A percentile compares a stretch with the other conserved stretches of the same genome.
Evolutionary conservation across 2,797 vertebrate genomes (phyloP).

Genomic region (Zenarchopterus dispar): DNA sequence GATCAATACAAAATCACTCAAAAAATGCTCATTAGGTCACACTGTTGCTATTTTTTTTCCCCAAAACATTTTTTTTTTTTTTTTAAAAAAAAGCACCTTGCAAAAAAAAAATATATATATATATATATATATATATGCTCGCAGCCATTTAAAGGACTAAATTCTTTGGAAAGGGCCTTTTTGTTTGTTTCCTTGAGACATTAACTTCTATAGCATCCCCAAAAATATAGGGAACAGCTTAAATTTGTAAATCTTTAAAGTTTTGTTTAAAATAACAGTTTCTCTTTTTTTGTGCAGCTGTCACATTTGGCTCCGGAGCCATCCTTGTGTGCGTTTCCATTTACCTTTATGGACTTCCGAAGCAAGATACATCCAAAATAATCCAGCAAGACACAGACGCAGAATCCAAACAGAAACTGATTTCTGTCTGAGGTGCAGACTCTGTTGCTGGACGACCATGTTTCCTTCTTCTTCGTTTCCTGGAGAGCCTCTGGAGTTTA

Average conservation of each 20-base stretch:
- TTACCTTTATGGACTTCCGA: conserved; percentile 95
- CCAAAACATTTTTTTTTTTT: too few relatives aligned
- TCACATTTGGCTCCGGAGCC: conserved; percentile 87
- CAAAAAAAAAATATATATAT: too few relatives aligned
- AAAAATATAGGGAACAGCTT: too few relatives aligned
- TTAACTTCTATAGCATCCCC: too few relatives aligned
- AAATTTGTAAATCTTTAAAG: background rate
- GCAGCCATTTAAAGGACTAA: too few relatives aligned
- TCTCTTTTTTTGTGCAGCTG: conserved; percentile 76
- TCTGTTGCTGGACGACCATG: background rate
- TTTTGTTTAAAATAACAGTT: background rate
- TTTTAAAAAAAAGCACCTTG: too few relatives aligned
- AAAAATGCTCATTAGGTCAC: too few relatives aligned
- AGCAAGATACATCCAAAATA: conserved; percentile 89
- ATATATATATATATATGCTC: too few relatives aligned
- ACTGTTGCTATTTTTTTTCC: too few relatives aligned
- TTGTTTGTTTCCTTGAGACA: too few relatives aligned
- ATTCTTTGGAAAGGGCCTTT: too few relatives aligned
- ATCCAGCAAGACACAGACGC: conserved; percentile 55
- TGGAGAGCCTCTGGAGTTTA: background rate
- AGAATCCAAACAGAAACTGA: conserved; percentile 83
- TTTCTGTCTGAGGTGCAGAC: conserved; percentile 79
- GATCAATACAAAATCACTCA: too few relatives aligned
- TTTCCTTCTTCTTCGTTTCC: background rate
- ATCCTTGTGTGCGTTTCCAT: conserved; percentile 94